A percentile compares a stretch with the other conserved stretches of the same genome.
Conservation (phyloP, 2,888 invertebrate species). For the Leucophenga montana region DNA sequence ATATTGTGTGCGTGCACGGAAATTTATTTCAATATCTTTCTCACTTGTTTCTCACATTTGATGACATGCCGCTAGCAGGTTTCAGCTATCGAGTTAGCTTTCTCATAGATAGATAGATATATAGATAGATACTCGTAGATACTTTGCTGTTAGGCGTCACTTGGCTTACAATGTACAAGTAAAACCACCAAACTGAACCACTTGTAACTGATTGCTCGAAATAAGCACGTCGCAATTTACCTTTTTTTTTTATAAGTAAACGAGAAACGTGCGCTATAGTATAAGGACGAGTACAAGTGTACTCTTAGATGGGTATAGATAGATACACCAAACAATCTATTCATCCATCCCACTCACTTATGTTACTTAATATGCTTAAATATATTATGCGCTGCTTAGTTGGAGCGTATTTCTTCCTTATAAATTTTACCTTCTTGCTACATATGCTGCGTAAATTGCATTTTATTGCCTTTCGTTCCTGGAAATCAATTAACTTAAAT, state of each 20-base stretch:
- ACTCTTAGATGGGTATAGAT: too few relatives aligned
- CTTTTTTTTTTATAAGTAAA: neutral
- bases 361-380: neutral
- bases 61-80: neutral
- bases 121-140: too few relatives aligned
- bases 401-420: too few relatives aligned
- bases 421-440: neutral
- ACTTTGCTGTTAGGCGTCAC: too few relatives aligned
- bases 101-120: too few relatives aligned
- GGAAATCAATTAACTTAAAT: conserved; percentile 22
- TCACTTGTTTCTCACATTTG: neutral
- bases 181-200: neutral
- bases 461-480: neutral
- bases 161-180: neutral
- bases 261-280: too few relatives aligned
- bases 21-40: conserved; percentile 12
- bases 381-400: neutral
- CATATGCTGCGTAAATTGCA: neutral
- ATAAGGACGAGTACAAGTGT: too few relatives aligned
- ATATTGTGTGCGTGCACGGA: neutral
- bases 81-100: neutral
- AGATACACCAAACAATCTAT: too few relatives aligned
- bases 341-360: neutral
- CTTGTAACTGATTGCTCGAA: conserved; percentile 10
- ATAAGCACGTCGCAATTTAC: conserved; percentile 4